Evolutionary conservation across 2,888 invertebrate species (phyloP).

Genomic region (Habroteleia sp.): DNA sequence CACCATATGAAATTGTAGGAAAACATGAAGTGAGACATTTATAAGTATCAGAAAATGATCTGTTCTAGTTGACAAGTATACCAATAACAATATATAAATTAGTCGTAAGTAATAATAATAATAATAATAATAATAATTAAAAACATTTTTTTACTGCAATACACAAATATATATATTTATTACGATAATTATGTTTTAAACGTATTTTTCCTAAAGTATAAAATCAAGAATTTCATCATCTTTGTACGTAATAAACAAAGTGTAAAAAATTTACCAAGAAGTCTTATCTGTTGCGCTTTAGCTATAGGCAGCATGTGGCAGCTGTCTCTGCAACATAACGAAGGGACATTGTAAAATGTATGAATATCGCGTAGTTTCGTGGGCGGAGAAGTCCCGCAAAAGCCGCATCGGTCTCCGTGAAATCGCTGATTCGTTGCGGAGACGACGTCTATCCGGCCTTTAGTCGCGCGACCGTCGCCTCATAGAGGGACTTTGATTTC

Average conservation of each 20-base stretch:
- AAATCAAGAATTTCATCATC: slow-evolving; percentile 9
- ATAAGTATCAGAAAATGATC: too few species aligned
- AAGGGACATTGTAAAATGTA: slow-evolving; percentile 78
- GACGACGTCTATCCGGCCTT: slow-evolving; percentile 73
- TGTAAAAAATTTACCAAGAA: slow-evolving; percentile 36
- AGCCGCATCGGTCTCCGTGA: slow-evolving; percentile 80
- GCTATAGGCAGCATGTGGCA: slow-evolving; percentile 62
- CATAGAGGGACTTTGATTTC: slow-evolving; percentile 63
- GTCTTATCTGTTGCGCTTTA: slow-evolving; percentile 39
- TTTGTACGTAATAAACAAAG: slow-evolving; percentile 24
- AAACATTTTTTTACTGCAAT: too few species aligned
- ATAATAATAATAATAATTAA: too few species aligned
- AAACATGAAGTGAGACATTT: slow-evolving; percentile 5
- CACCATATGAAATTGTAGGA: background rate
- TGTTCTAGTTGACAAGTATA: too few species aligned
- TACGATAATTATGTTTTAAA: background rate
- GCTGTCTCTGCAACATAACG: slow-evolving; percentile 74
- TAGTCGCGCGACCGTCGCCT: slow-evolving; percentile 74
- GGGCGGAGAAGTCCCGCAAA: slow-evolving; percentile 79
- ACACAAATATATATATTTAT: background rate
- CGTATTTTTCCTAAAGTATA: background rate
- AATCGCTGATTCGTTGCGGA: slow-evolving; percentile 79
- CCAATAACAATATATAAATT: too few species aligned
- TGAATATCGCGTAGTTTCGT: slow-evolving; percentile 72
- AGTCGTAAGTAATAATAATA: too few species aligned